phyloP scores from a whole-genome alignment of 1,140 invertebrate genomes.

The Coelopa frigida region DNA sequence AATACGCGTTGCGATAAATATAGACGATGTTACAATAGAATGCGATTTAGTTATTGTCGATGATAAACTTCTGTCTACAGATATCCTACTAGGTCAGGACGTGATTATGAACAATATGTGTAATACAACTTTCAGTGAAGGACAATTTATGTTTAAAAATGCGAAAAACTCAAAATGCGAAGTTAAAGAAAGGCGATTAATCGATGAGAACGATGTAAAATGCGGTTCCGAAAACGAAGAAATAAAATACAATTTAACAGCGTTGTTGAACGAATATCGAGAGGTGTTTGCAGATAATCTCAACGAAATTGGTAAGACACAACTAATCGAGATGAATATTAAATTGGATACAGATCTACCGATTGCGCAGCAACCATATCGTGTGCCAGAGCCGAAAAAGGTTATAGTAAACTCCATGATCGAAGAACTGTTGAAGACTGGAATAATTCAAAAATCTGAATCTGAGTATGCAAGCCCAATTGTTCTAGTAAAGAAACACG shows the following conservation, averaged over 20 bases:
- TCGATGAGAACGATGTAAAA: too few relatives aligned
- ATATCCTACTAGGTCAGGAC: not conserved
- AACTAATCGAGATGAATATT: slow-evolving; percentile 9
- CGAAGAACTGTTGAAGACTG: slow-evolving; percentile 13
- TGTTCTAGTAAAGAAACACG: slow-evolving; percentile 49
- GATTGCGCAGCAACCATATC: slow-evolving; percentile 12
- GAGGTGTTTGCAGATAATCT: slow-evolving; percentile 5
- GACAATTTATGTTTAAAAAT: too few relatives aligned
- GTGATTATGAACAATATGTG: not conserved
- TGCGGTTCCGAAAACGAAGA: too few relatives aligned
- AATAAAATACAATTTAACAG: too few relatives aligned
- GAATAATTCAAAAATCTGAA: slow-evolving; percentile 25
- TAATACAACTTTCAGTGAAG: not conserved
- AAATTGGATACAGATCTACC: slow-evolving; percentile 8
- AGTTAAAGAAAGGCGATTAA: not conserved
- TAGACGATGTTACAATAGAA: not conserved
- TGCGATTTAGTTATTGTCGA: not conserved
- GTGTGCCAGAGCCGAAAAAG: slow-evolving; percentile 10
- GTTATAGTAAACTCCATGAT: slow-evolving; percentile 9
- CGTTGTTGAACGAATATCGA: not conserved
- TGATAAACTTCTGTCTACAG: not conserved
- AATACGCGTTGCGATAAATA: not conserved
- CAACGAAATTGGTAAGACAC: slow-evolving; percentile 9
- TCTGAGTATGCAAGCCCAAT: slow-evolving; percentile 47
- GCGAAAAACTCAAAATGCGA: not conserved